Evolutionary conservation across 2,797 vertebrate species (phyloP), one percentile per base, ranked within the genome.

Genomic region (Eupleurogrammus muticus): DNA sequence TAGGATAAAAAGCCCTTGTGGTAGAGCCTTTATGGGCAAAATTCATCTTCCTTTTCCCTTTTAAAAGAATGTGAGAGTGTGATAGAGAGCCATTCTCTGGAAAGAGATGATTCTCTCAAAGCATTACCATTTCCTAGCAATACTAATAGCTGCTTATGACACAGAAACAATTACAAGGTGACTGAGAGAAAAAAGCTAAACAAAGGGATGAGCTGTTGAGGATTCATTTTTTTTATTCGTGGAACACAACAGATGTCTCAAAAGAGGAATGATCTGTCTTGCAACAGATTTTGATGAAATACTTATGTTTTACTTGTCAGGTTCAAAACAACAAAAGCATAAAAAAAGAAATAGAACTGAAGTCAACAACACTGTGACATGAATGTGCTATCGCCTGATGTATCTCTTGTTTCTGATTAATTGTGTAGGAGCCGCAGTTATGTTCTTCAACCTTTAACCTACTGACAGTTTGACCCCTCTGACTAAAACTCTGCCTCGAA

Each of bases 1-100:
- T 98, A 96, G 97, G 97, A 99, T 99, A 98, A 99, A 98, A 99
- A 98, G 96, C 96, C 95, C 96, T 95, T 95, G 97, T 97, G 96
- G 97, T 98, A 95, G 95, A 93, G 96, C 95, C 95, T 97, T 99
- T 98, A 99, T 98, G 96, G 96, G 94, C 95, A 95, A 96, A 98
- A 99, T 97, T 97, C 97, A 99, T 97, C 97, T 96, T 97, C 96
- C 95, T 96, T 96, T 95, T 96, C 95, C 95, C 96, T 94, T 94
- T 93, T 97, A 97, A 96, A 96, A 96, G 96, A 97, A 93, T 95
- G 95, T 93, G 94, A 95, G 86, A 82, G 90, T 85, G 90, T 93
- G 93, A 94, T 92, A 87, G 92, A 93, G 89, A 92, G 92, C 91
- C 91, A 84, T 92, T 92, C 89, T 88, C 77, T 73, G 79, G 79